Percentiles rank a stretch among this genome's conserved stretches.
Conservation (phyloP, 2,888 invertebrate genomes). For the Frankliniella fusca region DNA sequence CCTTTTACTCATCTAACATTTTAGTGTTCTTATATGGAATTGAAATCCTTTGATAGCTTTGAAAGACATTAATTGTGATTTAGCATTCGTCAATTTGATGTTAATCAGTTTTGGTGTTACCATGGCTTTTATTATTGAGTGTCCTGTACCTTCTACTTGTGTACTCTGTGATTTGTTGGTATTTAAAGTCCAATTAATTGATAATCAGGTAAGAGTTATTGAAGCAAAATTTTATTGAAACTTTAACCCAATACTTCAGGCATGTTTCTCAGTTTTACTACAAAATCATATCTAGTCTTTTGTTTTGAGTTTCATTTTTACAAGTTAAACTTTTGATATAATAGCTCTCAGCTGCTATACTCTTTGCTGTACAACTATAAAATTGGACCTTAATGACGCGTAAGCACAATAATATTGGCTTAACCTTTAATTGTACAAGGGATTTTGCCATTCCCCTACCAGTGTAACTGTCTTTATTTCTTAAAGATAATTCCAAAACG, state of each 20-base stretch:
- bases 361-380: too few relatives aligned
- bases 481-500: neutral
- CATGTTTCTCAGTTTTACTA: neutral
- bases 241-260: neutral
- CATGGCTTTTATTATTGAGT: neutral
- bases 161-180: slow-evolving; percentile 5
- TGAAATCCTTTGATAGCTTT: neutral
- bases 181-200: neutral
- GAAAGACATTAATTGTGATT: slow-evolving; percentile 23
- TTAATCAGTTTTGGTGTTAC: slow-evolving; percentile 3
- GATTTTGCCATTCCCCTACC: neutral
- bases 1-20: too few relatives aligned
- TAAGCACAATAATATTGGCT: too few relatives aligned
- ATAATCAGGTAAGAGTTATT: too few relatives aligned
- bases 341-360: too few relatives aligned
- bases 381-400: too few relatives aligned
- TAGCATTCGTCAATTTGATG: neutral
- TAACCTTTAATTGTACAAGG: too few relatives aligned
- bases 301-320: neutral
- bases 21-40: neutral
- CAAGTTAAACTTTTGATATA: too few relatives aligned
- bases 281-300: slow-evolving; percentile 17
- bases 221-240: neutral
- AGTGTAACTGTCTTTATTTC: neutral
- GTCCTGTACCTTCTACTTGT: neutral